A percentile compares a stretch with the other conserved stretches of the same genome.
Conservation (phyloP, 2,113 vertebrate genomes). For the Podiceps cristatus region DNA sequence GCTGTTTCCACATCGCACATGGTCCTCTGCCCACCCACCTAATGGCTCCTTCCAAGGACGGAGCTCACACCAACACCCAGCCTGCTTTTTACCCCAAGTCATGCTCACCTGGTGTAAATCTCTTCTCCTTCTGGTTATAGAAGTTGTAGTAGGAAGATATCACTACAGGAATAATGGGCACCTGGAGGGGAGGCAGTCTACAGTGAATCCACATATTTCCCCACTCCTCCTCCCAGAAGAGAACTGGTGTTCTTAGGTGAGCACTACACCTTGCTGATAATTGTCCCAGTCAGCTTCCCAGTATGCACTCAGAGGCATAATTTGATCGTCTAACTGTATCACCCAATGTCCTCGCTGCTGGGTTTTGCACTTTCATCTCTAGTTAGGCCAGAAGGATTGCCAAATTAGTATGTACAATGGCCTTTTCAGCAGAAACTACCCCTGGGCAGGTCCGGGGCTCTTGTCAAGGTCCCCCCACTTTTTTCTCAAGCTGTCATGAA, state of each 20-base stretch:
- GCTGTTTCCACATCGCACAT: rapidly evolving
- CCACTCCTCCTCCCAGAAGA: background rate
- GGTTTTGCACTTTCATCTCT: background rate
- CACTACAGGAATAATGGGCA: constrained; percentile 79
- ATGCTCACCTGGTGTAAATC: constrained; percentile 76
- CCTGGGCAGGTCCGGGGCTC: background rate
- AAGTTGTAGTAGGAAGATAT: constrained; percentile 80
- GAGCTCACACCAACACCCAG: background rate
- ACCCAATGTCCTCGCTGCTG: background rate
- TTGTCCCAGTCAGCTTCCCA: background rate
- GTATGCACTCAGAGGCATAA: background rate
- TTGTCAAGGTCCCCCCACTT: background rate
- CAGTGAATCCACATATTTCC: background rate
- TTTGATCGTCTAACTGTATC: background rate
- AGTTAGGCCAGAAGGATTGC: background rate
- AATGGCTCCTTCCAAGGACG: background rate
- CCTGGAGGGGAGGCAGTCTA: constrained; percentile 46
- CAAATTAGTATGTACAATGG: background rate
- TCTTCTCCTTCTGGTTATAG: constrained; percentile 78
- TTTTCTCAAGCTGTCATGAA: background rate
- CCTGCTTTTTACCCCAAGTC: background rate
- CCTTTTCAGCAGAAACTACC: background rate
- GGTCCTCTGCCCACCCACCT: background rate
- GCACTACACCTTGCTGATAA: background rate
- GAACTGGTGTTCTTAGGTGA: background rate